Evolutionary conservation across 1,140 invertebrate species (phyloP).

Genomic region (Drosophila bocqueti): DNA sequence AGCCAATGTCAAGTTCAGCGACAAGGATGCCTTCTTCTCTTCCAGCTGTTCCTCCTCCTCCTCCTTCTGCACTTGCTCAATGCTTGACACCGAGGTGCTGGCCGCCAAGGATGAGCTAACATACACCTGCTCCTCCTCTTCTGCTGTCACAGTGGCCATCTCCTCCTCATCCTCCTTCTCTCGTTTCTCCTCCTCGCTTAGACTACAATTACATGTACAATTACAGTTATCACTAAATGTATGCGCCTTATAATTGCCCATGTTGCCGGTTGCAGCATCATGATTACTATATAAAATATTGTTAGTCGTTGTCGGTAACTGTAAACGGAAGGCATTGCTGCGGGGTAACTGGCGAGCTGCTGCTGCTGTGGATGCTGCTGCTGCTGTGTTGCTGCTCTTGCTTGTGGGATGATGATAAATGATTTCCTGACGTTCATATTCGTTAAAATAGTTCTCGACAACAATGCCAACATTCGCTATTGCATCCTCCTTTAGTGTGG

Average conservation of each 20-base stretch:
- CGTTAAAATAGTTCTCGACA: constrained; percentile 84
- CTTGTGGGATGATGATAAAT: constrained; percentile 80
- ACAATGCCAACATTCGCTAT: constrained; percentile 64
- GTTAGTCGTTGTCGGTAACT: constrained; percentile 76
- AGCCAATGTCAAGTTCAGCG: constrained; percentile 78
- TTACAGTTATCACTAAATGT: constrained; percentile 82
- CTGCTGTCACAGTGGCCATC: constrained; percentile 42
- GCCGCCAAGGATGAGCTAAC: constrained; percentile 59
- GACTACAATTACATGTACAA: constrained; percentile 80
- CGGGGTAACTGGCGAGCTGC: constrained; percentile 37
- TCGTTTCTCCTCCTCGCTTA: constrained; percentile 51
- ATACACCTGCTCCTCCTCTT: constrained; percentile 21
- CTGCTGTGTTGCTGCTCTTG: constrained; percentile 27
- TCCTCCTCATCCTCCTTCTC: constrained; percentile 14
- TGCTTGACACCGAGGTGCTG: constrained; percentile 77
- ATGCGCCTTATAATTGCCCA: constrained; percentile 72
- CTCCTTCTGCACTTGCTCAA: constrained; percentile 63
- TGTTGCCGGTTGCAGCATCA: constrained; percentile 64
- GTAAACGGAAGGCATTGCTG: constrained; percentile 67
- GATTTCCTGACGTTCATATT: constrained; percentile 84
- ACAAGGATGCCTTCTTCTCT: constrained; percentile 53
- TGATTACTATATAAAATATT: constrained; percentile 78
- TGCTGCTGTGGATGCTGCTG: constrained; percentile 20
- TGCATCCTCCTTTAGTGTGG: constrained; percentile 30
- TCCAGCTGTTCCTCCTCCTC: background rate